phyloP scores from a whole-genome alignment of 1,140 invertebrate genomes.

The Aphelenchoides besseyi region DNA sequence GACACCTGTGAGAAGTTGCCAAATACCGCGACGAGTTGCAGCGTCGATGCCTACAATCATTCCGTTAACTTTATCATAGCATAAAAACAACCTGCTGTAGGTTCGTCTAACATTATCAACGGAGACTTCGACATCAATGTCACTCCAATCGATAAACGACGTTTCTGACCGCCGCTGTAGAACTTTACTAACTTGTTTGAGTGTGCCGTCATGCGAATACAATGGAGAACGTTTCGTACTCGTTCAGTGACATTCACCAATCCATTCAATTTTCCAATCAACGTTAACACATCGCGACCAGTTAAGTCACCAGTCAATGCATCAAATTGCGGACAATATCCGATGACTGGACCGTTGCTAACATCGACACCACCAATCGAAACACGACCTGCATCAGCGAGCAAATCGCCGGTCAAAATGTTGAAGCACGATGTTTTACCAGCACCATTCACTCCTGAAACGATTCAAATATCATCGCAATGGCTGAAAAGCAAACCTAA shows the following conservation, averaged over 20 bases:
- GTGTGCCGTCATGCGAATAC: conserved; percentile 29
- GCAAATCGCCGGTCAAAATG: conserved; percentile 41
- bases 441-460: conserved; percentile 50
- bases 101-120: conserved; percentile 50
- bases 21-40: conserved; percentile 66
- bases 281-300: conserved; percentile 34
- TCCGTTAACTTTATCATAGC: too few species aligned
- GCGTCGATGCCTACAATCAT: conserved; percentile 67
- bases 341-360: conserved; percentile 37
- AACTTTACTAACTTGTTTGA: conserved; percentile 41
- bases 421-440: conserved; percentile 53
- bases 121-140: conserved; percentile 36
- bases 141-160: conserved; percentile 47
- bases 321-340: conserved; percentile 54
- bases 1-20: conserved; percentile 64
- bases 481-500: conserved; percentile 48
- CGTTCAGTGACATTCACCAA: conserved; percentile 32
- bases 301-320: conserved; percentile 45
- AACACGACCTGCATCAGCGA: conserved; percentile 37
- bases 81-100: conserved; percentile 31
- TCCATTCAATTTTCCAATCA: conserved; percentile 44
- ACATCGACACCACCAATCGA: conserved; percentile 40
- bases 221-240: conserved; percentile 35
- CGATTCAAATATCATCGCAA: not conserved
- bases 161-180: conserved; percentile 66